Evolutionary conservation across 2,888 invertebrate genomes (phyloP).

Genomic region (Nineta flava): DNA sequence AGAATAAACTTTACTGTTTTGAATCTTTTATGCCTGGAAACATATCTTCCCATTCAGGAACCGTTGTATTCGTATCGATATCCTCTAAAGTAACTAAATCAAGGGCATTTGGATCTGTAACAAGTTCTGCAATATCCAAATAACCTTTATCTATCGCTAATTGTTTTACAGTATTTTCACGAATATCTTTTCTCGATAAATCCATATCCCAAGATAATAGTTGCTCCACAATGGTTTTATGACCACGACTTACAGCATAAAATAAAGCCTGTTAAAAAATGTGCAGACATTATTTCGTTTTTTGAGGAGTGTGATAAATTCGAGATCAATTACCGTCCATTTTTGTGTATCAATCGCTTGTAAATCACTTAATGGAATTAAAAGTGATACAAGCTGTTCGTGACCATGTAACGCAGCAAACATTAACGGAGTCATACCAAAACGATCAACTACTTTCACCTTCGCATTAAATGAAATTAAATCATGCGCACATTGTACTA

Average conservation of each 20-base stretch:
- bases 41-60: slow-evolving; percentile 32
- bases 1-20: slow-evolving; percentile 11
- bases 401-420: slow-evolving; percentile 39
- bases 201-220: slow-evolving; percentile 37
- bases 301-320: background rate
- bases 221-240: slow-evolving; percentile 33
- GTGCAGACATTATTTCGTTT: background rate
- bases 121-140: slow-evolving; percentile 29
- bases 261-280: slow-evolving; percentile 38
- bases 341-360: slow-evolving; percentile 41
- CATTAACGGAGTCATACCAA: slow-evolving; percentile 46
- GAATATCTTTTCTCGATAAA: slow-evolving; percentile 31
- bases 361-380: slow-evolving; percentile 36
- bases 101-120: slow-evolving; percentile 26
- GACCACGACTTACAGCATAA: slow-evolving; percentile 42
- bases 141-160: slow-evolving; percentile 37
- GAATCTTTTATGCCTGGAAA: slow-evolving; percentile 27
- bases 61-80: slow-evolving; percentile 18
- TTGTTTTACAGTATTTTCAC: slow-evolving; percentile 32
- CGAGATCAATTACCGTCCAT: slow-evolving; percentile 35
- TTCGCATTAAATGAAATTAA: slow-evolving; percentile 36
- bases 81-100: slow-evolving; percentile 13
- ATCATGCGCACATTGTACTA: slow-evolving; percentile 30
- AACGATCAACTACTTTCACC: slow-evolving; percentile 37
- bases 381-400: slow-evolving; percentile 31